Conservation (phyloP, 2,888 invertebrate genomes). For the Diarsia dahlii region DNA sequence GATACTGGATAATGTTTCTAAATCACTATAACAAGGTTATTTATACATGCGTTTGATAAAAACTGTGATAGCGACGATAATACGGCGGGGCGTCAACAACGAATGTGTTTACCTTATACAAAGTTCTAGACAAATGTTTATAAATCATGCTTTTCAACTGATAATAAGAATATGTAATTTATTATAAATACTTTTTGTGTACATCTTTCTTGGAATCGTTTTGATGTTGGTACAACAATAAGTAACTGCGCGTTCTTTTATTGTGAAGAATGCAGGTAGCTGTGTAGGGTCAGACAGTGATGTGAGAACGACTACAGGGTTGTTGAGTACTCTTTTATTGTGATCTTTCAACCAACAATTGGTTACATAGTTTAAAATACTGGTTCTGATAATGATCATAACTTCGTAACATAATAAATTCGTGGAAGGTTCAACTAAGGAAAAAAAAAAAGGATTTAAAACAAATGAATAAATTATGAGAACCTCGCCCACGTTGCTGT, state of each 20-base stretch:
- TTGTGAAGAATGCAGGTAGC: conserved; percentile 45
- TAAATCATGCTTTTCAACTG: conserved; percentile 12
- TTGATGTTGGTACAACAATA: not conserved
- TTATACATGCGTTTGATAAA: not conserved
- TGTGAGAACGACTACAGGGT: not conserved
- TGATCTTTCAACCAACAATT: not conserved
- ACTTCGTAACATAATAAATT: not conserved
- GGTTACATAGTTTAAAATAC: not conserved
- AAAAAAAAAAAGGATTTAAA: not conserved
- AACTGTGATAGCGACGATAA: not conserved
- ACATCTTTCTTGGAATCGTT: conserved; percentile 32
- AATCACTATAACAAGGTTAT: not conserved
- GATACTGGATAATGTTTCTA: not conserved
- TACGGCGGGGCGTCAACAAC: not conserved
- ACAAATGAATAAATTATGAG: not conserved
- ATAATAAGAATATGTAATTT: not conserved
- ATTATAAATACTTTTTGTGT: not conserved
- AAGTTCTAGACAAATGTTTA: not conserved
- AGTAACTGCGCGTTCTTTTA: conserved; percentile 19
- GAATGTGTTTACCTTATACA: not conserved
- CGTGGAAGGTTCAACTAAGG: not conserved
- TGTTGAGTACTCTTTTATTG: not conserved
- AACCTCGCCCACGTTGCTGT: not conserved
- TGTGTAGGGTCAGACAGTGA: not conserved
- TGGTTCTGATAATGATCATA: conserved; percentile 1